These are phyloP conservation scores for Emesis castigata DNA, from an alignment of 2,888 invertebrate species.

Conservation along the genomic window DNA sequence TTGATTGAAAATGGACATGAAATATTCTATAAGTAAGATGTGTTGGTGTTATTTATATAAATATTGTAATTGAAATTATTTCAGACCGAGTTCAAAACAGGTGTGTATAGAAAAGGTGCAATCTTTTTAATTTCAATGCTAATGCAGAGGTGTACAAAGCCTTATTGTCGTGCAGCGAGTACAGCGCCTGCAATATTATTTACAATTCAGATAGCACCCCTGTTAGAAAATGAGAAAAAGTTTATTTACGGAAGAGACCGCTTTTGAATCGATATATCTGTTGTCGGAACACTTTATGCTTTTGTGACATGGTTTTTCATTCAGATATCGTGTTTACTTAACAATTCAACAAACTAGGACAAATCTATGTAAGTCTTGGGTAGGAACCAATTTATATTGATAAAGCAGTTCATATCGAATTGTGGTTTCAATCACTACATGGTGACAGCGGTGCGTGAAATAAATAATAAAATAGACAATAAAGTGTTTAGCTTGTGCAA, in stretches of 20 bases:
- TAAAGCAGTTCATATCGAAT: no score
- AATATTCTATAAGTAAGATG: no score
- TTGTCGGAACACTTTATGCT: not conserved
- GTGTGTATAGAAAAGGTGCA: slow-evolving; percentile 16
- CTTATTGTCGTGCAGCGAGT: slow-evolving; percentile 29
- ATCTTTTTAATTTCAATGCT: slow-evolving; percentile 53
- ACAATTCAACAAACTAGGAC: not conserved
- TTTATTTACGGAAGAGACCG: not conserved
- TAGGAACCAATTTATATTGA: no score
- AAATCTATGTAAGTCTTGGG: not conserved
- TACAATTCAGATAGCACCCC: slow-evolving; percentile 50
- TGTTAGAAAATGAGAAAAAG: slow-evolving; percentile 3
- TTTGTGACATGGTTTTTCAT: not conserved
- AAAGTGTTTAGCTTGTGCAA: no score
- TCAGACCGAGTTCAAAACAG: no score
- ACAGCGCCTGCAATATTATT: slow-evolving; percentile 29
- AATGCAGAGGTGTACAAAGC: slow-evolving; percentile 50
- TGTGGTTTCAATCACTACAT: no score
- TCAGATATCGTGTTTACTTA: not conserved
- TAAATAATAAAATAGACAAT: no score
- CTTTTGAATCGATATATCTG: not conserved
- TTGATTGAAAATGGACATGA: no score
- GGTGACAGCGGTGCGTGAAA: no score
- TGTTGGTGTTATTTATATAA: no score
- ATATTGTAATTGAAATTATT: no score